phyloP scores from a whole-genome alignment of 2,797 vertebrate species.

The Enteromius viviparus region DNA sequence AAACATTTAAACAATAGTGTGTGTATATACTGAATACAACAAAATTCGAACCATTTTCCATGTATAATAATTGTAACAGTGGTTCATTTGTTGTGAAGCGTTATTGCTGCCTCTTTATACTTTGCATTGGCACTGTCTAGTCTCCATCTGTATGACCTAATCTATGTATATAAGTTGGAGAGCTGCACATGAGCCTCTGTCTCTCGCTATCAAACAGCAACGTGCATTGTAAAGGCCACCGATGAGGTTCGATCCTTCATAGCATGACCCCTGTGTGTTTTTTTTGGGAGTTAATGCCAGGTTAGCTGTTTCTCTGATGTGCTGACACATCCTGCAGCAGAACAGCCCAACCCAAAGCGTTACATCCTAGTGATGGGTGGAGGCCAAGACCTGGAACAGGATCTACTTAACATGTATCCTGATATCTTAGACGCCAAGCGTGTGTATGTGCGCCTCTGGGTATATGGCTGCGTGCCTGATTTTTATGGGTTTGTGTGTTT shows the following conservation, averaged over 20 bases:
- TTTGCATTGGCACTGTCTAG: not conserved
- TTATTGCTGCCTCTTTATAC: not conserved
- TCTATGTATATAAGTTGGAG: not conserved
- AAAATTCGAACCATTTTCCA: not conserved
- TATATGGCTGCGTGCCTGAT: conserved; percentile 26
- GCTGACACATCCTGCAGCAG: conserved; percentile 57
- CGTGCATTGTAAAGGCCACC: conserved; percentile 12
- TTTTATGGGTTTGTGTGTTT: conserved; percentile 32
- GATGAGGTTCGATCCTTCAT: conserved; percentile 30
- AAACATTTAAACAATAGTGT: not conserved
- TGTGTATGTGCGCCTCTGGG: conserved; percentile 10
- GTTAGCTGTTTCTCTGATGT: conserved; percentile 40
- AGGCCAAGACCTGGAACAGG: conserved; percentile 57
- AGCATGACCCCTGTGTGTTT: conserved; percentile 45
- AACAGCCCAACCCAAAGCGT: conserved; percentile 39
- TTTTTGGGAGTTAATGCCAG: conserved; percentile 36
- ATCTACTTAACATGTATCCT: conserved; percentile 59
- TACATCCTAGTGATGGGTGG: conserved; percentile 61
- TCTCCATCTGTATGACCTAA: not conserved
- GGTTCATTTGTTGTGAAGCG: not conserved
- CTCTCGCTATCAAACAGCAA: conserved; percentile 15
- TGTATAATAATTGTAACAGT: not conserved
- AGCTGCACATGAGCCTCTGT: not conserved
- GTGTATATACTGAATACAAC: not conserved
- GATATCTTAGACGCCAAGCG: conserved; percentile 46